Base-by-base conservation (phyloP, 2,113 vertebrate genomes). In the Arothron firmamentum region DNA sequence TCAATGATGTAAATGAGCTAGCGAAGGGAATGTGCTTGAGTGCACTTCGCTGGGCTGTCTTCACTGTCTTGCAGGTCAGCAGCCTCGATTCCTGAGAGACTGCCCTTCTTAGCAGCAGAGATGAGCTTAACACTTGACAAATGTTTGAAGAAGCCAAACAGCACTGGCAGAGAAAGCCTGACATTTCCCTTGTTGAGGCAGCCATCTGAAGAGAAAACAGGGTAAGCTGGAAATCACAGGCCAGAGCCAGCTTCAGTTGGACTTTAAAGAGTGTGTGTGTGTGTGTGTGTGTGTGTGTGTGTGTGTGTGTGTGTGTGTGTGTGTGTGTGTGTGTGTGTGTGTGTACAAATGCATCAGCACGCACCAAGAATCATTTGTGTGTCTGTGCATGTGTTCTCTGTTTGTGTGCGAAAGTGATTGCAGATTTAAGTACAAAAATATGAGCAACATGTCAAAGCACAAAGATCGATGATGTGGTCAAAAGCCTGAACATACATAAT, bases 111-210 rank as follows among this genome's bases (percentile, higher is more conserved):
- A 87, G 79, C 81, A 81, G 65, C 31, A 52, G 79, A 75, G 84
- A 87, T 80, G 80, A 82, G 80, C 78, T 85, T 81, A 89, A 86
- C 79, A 85, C 77, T 84, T 83, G 67, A 88, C 80, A 87, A 84
- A 86, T 83, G 80, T 87, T 84, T 88, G 80, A 86, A 77, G 84
- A 84, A 88, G 81, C 72, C 78, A 79, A 83, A 82, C 72, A 78
- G 78, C 15, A 16, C 68, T 55, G 56, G 65, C 70, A 70, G 71
- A 59, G 70, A 77, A 50, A 72, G 70, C 56, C 72, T 84, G 81
- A 85, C 81, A 83, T 87, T 88, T 83, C 79, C 70, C 59, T 59
- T 74, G 81, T 72, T 21, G 20, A 65, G 54, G 67, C 79, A 67
- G 70, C 75, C 80, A 70, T 80, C 69, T 82, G 82, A 77, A 71